Conservation (phyloP, 2,113 vertebrate species). For the Melanotaenia duboulayi region DNA sequence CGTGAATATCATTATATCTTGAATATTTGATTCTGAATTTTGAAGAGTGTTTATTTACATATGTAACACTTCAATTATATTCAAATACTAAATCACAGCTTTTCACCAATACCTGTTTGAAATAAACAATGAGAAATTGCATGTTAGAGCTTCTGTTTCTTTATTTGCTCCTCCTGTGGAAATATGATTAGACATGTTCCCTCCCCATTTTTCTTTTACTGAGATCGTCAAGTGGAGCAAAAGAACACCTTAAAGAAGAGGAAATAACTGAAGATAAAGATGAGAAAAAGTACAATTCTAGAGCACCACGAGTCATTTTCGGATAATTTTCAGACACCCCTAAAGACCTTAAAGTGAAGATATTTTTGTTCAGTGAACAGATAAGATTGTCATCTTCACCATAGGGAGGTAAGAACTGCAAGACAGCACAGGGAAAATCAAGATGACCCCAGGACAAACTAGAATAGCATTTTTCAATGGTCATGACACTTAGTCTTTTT, state of each 20-base stretch:
- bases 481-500: not conserved
- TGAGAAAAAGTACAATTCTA: conserved; percentile 33
- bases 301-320: conserved; percentile 18
- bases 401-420: not conserved
- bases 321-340: conserved; percentile 15
- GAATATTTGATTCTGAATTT: not conserved
- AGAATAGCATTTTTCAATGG: conserved; percentile 14
- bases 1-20: no score
- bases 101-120: not conserved
- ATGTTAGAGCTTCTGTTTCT: no score
- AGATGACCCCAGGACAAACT: conserved; percentile 31
- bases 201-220: no score
- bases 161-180: no score
- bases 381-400: conserved; percentile 33
- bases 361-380: conserved; percentile 30
- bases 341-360: conserved; percentile 26
- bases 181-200: no score
- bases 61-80: not conserved
- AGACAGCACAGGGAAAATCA: conserved; percentile 41
- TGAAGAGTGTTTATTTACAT: no score
- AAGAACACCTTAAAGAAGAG: conserved; percentile 11
- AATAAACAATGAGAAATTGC: not conserved
- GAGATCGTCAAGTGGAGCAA: conserved; percentile 13
- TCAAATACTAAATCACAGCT: not conserved
- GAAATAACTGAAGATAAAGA: conserved; percentile 32